Percentiles rank a stretch among this genome's conserved stretches.
Conservation (phyloP, 2,888 invertebrate species). For the Trachelus troglodyta region DNA sequence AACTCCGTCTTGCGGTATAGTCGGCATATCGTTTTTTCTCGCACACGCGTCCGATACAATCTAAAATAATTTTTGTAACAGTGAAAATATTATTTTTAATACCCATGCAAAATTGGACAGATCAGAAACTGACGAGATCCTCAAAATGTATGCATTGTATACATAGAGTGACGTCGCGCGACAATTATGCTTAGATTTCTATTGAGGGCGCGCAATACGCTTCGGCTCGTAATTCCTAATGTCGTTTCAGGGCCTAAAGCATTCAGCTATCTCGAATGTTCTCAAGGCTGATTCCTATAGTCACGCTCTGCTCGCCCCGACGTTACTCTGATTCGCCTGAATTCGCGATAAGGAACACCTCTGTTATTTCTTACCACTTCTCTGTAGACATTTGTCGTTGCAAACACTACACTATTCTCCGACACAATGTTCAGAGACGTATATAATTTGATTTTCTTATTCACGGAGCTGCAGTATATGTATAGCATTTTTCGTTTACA, state of each 20-base stretch:
- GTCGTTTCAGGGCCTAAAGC: background rate
- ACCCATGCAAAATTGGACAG: background rate
- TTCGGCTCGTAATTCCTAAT: background rate
- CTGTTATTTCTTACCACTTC: background rate
- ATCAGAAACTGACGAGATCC: background rate
- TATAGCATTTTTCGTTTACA: background rate
- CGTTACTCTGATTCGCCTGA: background rate
- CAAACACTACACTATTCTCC: background rate
- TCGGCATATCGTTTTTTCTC: background rate
- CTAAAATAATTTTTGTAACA: background rate
- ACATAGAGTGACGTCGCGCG: background rate
- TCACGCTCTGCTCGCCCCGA: background rate
- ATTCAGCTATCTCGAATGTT: background rate
- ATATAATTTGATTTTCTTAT: background rate
- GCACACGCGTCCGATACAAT: background rate
- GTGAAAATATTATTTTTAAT: background rate
- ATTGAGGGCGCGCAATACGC: background rate
- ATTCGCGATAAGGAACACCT: background rate
- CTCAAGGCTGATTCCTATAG: background rate
- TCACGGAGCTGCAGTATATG: background rate
- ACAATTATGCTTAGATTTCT: background rate
- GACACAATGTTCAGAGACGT: background rate
- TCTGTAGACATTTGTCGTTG: too few species aligned
- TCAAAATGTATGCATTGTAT: background rate
- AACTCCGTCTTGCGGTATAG: too few species aligned